phyloP scores from a whole-genome alignment of 2,888 invertebrate species.

The Aphelenchoides bicaudatus region DNA sequence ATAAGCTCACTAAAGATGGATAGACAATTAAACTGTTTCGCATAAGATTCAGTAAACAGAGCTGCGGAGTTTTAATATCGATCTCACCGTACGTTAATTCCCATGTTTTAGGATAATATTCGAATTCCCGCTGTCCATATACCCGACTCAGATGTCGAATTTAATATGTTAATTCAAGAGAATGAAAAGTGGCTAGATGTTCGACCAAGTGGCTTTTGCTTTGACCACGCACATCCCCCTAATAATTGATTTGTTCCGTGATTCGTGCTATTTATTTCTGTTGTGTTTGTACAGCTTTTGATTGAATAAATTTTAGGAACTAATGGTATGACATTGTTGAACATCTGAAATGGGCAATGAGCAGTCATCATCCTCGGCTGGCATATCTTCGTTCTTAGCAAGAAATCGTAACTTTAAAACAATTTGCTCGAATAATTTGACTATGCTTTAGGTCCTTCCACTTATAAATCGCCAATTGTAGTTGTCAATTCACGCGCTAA shows the following conservation, averaged over 20 bases:
- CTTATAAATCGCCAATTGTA: constrained; percentile 24
- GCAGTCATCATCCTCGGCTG: neutral
- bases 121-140: constrained; percentile 41
- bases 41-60: no score
- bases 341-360: constrained; percentile 11
- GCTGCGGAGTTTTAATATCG: no score
- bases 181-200: constrained; percentile 25
- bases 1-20: no score
- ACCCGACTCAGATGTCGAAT: constrained; percentile 46
- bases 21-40: no score
- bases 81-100: no score
- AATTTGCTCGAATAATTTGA: neutral
- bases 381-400: neutral
- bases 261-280: neutral
- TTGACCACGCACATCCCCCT: constrained; percentile 29
- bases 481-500: constrained; percentile 29
- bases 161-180: constrained; percentile 18
- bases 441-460: constrained; percentile 12
- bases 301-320: no score
- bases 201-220: constrained; percentile 26
- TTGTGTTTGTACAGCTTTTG: neutral
- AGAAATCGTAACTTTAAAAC: neutral
- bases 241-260: no score
- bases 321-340: no score
- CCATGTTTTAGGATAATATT: constrained; percentile 43